These are phyloP conservation scores for Nephrotoma flavescens DNA, from an alignment of 2,888 invertebrate genomes.

Conservation along the genomic window DNA sequence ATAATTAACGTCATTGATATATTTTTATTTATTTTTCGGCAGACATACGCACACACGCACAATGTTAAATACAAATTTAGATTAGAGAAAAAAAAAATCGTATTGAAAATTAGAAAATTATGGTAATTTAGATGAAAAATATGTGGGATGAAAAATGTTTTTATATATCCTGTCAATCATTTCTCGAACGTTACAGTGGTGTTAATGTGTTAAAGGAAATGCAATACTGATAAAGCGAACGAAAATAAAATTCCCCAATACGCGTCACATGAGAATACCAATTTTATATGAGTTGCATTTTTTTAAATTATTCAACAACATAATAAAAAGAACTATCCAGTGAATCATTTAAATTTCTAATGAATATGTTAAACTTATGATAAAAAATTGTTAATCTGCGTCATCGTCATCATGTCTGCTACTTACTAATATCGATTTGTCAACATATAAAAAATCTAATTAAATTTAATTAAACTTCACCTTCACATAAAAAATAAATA, in stretches of 20 bases:
- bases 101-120: neutral
- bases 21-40: neutral
- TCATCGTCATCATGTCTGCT: neutral
- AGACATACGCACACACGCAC: neutral
- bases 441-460: neutral
- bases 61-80: neutral
- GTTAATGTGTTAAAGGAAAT: no score
- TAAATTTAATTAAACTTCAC: neutral
- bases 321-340: neutral
- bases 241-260: neutral
- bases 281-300: neutral
- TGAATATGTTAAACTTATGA: neutral
- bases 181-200: no score
- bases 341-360: neutral
- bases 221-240: neutral
- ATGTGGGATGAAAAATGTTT: neutral
- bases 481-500: neutral
- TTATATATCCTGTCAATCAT: no score
- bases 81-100: neutral
- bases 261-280: neutral
- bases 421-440: neutral
- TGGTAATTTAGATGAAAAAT: neutral
- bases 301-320: neutral
- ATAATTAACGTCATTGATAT: neutral
- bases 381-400: neutral